Evolutionary conservation across 1,140 invertebrate species (phyloP).

Genomic region (Gerris buenoi): DNA sequence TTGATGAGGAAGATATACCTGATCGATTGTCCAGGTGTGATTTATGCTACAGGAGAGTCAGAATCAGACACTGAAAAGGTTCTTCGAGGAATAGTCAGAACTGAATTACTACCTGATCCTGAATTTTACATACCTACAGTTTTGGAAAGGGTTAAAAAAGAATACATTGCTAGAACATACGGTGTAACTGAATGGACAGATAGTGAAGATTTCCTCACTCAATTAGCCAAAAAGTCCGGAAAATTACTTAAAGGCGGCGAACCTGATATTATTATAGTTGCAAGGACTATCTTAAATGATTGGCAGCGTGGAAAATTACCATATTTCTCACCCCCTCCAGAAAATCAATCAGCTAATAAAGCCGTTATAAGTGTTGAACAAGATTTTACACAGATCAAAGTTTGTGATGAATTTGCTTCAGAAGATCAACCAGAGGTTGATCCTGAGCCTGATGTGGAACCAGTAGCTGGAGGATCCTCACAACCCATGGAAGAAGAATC

Average conservation of each 20-base stretch:
- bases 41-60: conserved; percentile 82
- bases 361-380: conserved; percentile 42
- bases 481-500: conserved; percentile 22
- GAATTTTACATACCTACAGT: conserved; percentile 86
- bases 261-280: conserved; percentile 72
- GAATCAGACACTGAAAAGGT: conserved; percentile 93
- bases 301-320: conserved; percentile 96
- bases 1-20: conserved; percentile 93
- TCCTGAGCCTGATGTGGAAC: conserved; percentile 23
- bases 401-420: conserved; percentile 50
- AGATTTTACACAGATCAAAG: conserved; percentile 66
- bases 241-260: conserved; percentile 92
- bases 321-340: conserved; percentile 76
- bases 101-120: conserved; percentile 85
- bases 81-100: conserved; percentile 84
- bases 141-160: conserved; percentile 70
- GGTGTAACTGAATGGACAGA: conserved; percentile 65
- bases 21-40: conserved; percentile 98
- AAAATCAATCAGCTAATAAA: conserved; percentile 27
- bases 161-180: conserved; percentile 86
- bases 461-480: conserved; percentile 22
- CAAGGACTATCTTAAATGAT: conserved; percentile 95
- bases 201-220: conserved; percentile 79
- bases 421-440: conserved; percentile 39
- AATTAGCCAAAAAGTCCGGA: conserved; percentile 69